A percentile compares a stretch with the other conserved stretches of the same genome.
Conservation (phyloP, 1,140 invertebrate genomes). For the Neodiprion lecontei region DNA sequence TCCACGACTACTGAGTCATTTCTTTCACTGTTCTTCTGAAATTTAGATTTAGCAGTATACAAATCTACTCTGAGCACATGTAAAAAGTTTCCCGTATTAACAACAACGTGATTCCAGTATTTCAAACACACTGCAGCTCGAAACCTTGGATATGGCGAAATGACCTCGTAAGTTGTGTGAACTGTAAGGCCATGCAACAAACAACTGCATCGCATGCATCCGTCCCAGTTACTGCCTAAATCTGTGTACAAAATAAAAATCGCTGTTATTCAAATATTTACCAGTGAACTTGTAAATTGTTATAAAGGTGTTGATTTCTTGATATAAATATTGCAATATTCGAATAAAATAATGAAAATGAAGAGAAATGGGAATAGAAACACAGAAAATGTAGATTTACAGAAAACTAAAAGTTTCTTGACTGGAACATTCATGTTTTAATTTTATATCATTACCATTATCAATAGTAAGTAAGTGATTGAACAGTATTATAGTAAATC, state of each 20-base stretch:
- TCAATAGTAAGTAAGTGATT: too few relatives aligned
- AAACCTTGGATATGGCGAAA: conserved; percentile 73
- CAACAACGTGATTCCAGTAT: conserved; percentile 69
- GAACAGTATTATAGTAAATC: too few relatives aligned
- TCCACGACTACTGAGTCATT: conserved; percentile 44
- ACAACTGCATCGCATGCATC: conserved; percentile 67
- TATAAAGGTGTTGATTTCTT: too few relatives aligned
- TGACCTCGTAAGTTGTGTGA: conserved; percentile 73
- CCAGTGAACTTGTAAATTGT: neutral
- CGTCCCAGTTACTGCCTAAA: conserved; percentile 67
- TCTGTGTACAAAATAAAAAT: conserved; percentile 48
- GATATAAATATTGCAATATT: too few relatives aligned
- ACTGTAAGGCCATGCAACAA: conserved; percentile 73
- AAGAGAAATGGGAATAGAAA: too few relatives aligned
- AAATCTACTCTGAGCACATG: conserved; percentile 68
- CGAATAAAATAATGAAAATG: too few relatives aligned
- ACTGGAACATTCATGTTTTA: neutral
- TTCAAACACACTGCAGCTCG: conserved; percentile 68
- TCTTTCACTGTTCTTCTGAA: conserved; percentile 44
- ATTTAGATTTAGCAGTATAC: conserved; percentile 49
- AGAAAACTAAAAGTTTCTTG: neutral
- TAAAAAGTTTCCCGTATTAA: conserved; percentile 77
- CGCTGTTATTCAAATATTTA: conserved; percentile 4
- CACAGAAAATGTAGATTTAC: too few relatives aligned
- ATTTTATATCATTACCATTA: too few relatives aligned